Conservation (phyloP, 2,888 invertebrate species). For the Parnassius apollo region DNA sequence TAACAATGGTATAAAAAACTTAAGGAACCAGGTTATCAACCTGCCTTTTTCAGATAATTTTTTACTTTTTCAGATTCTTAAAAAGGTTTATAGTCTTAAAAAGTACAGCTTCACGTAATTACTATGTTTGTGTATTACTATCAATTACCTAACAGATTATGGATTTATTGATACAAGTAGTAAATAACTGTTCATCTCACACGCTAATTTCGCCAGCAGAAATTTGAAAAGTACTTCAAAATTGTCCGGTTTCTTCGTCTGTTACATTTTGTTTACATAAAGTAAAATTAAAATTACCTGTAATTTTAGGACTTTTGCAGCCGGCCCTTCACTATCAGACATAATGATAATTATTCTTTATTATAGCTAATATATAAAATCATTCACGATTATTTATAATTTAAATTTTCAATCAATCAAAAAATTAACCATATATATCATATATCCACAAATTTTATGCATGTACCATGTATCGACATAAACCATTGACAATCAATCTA, state of each 20-base stretch:
- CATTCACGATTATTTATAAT: neutral
- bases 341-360: conserved; percentile 33
- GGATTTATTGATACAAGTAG: neutral
- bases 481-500: no score
- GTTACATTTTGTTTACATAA: neutral
- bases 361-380: neutral
- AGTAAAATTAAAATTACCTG: conserved; percentile 36
- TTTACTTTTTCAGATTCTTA: no score
- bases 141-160: neutral
- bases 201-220: neutral
- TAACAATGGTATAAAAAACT: no score
- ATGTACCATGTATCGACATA: no score
- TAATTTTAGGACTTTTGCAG: conserved; percentile 52
- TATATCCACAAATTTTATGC: no score
- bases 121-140: neutral
- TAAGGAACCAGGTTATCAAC: no score
- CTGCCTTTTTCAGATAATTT: no score
- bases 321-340: conserved; percentile 61
- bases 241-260: neutral
- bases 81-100: neutral
- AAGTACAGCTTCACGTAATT: neutral
- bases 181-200: neutral
- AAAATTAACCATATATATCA: no score
- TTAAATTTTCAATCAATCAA: no score
- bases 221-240: neutral